A percentile compares a stretch with the other conserved stretches of the same genome.
Evolutionary conservation across 2,888 invertebrate species (phyloP).

Genomic region (Pristionchus maxplancki): DNA sequence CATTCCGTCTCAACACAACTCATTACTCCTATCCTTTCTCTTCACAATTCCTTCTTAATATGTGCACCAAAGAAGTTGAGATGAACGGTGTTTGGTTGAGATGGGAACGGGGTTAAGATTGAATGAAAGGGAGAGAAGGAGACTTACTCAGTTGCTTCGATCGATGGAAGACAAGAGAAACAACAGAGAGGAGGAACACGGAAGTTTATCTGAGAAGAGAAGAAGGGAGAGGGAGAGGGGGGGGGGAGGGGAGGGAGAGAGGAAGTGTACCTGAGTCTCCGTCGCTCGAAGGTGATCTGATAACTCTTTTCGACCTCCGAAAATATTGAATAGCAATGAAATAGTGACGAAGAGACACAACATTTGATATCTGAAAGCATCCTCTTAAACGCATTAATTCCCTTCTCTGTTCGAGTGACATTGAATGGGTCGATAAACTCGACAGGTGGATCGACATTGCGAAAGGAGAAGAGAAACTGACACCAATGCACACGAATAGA

Average conservation of each 20-base stretch:
- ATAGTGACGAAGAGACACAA: constrained; percentile 75
- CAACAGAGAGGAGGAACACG: constrained; percentile 66
- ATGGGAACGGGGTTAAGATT: background rate
- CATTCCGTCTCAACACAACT: constrained; percentile 58
- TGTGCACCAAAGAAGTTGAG: too few relatives aligned
- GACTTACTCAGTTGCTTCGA: constrained; percentile 60
- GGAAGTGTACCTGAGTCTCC: constrained; percentile 54
- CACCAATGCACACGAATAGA: constrained; percentile 75
- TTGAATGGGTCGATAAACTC: background rate
- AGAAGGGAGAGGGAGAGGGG: constrained; percentile 54
- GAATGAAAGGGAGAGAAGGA: background rate
- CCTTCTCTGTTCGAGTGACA: background rate
- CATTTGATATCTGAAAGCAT: constrained; percentile 60
- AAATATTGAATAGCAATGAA: constrained; percentile 73
- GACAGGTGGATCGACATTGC: background rate
- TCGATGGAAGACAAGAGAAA: constrained; percentile 60
- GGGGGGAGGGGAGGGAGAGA: constrained; percentile 51
- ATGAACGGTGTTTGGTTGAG: background rate
- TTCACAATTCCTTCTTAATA: too few relatives aligned
- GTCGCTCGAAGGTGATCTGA: constrained; percentile 65
- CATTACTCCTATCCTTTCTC: too few relatives aligned
- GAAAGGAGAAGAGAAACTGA: constrained; percentile 55
- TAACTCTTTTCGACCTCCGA: constrained; percentile 71
- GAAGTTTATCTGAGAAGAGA: constrained; percentile 60
- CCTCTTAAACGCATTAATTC: background rate